Percentiles rank a stretch among this genome's conserved stretches.
Evolutionary conservation across 1,140 invertebrate species (phyloP).

Genomic region (Galleria mellonella): DNA sequence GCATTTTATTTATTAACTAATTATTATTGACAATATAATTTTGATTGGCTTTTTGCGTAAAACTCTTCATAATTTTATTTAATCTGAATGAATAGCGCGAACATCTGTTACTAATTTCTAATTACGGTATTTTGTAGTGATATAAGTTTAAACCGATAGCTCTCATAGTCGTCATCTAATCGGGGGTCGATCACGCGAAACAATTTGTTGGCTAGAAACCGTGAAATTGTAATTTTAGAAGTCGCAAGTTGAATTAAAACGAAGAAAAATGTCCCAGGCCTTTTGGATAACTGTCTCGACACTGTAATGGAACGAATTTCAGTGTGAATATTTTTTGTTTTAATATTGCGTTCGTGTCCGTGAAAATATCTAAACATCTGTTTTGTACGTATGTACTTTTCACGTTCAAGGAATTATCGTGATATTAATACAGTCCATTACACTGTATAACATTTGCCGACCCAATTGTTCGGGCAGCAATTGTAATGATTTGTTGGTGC

Average conservation of each 20-base stretch:
- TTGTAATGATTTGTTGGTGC: conserved; percentile 56
- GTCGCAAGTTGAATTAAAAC: conserved; percentile 2
- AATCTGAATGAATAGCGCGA: too few relatives aligned
- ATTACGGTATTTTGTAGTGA: too few relatives aligned
- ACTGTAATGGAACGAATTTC: conserved; percentile 1
- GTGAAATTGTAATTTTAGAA: conserved; percentile 17
- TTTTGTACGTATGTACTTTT: background rate
- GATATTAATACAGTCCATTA: conserved; percentile 7
- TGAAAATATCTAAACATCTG: too few relatives aligned
- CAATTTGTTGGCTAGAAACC: conserved; percentile 16
- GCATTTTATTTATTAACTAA: too few relatives aligned
- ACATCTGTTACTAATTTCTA: too few relatives aligned
- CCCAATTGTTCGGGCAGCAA: conserved; percentile 25
- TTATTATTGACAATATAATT: too few relatives aligned
- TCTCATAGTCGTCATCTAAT: background rate
- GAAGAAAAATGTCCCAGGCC: conserved; percentile 1
- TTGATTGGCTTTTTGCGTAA: too few relatives aligned
- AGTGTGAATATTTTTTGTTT: background rate
- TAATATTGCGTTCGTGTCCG: background rate
- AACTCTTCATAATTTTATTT: too few relatives aligned
- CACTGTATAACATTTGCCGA: conserved; percentile 15
- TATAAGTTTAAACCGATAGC: too few relatives aligned
- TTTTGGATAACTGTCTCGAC: conserved; percentile 14
- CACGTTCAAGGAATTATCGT: conserved; percentile 3
- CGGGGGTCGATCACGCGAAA: conserved; percentile 14